Conservation (phyloP, 1,140 invertebrate genomes). For the Zaprionus nigranus region DNA sequence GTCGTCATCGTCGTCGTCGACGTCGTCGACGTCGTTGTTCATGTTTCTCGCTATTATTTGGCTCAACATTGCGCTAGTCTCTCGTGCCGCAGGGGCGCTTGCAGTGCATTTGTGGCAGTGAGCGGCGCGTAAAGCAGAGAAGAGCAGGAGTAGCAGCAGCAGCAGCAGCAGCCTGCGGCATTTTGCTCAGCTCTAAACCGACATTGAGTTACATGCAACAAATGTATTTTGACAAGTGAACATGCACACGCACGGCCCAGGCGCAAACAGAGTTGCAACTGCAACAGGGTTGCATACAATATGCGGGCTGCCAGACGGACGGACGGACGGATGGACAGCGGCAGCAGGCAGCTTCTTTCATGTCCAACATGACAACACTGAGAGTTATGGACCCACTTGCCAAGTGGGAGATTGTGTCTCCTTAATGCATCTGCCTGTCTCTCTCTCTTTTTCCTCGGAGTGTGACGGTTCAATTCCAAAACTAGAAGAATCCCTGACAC, state of each 20-base stretch:
- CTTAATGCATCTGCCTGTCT: neutral
- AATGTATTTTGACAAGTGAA: slow-evolving; percentile 80
- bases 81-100: slow-evolving; percentile 60
- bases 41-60: slow-evolving; percentile 77
- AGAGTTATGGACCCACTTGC: slow-evolving; percentile 71
- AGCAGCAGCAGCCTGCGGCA: slow-evolving; percentile 6
- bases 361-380: slow-evolving; percentile 73
- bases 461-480: neutral
- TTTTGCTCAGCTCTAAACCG: slow-evolving; percentile 56
- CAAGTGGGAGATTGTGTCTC: slow-evolving; percentile 30
- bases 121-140: slow-evolving; percentile 69
- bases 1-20: slow-evolving; percentile 15
- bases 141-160: slow-evolving; percentile 33
- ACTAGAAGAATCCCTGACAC: neutral
- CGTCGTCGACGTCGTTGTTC: slow-evolving; percentile 29
- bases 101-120: slow-evolving; percentile 77
- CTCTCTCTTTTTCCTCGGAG: neutral
- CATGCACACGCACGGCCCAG: slow-evolving; percentile 67
- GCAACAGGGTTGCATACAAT: slow-evolving; percentile 57
- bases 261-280: slow-evolving; percentile 29
- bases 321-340: slow-evolving; percentile 10
- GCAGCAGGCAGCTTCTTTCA: slow-evolving; percentile 58
- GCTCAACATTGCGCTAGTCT: slow-evolving; percentile 78
- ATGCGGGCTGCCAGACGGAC: slow-evolving; percentile 32
- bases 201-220: slow-evolving; percentile 80